These are phyloP conservation scores for Stenichneumon culpator DNA, from an alignment of 2,888 invertebrate species.

Conservation along the genomic window DNA sequence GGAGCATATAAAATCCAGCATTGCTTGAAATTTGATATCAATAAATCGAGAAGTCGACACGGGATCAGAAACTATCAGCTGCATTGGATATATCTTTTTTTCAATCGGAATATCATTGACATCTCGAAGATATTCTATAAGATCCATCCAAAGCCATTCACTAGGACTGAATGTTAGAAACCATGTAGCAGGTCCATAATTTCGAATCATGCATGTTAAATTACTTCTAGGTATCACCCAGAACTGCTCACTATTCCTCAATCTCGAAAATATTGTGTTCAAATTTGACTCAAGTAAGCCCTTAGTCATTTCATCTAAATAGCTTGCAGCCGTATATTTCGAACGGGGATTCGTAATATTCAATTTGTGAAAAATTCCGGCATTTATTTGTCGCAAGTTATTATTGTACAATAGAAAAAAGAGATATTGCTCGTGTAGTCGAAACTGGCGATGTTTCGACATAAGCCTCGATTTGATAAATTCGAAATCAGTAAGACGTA, in stretches of 20 bases:
- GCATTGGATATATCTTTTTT: too few relatives aligned
- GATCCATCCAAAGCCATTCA: constrained; percentile 75
- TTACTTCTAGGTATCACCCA: constrained; percentile 66
- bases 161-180: constrained; percentile 5
- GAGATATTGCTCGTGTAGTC: too few relatives aligned
- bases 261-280: constrained; percentile 65
- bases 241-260: constrained; percentile 70
- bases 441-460: too few relatives aligned
- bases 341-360: constrained; percentile 63
- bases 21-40: too few relatives aligned
- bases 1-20: too few relatives aligned
- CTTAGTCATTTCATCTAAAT: constrained; percentile 56
- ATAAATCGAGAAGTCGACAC: too few relatives aligned
- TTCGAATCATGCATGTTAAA: constrained; percentile 66
- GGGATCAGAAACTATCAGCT: too few relatives aligned
- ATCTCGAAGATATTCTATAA: too few relatives aligned
- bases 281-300: constrained; percentile 63
- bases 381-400: constrained; percentile 71
- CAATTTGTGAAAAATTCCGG: constrained; percentile 69
- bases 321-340: constrained; percentile 35
- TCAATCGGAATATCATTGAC: too few relatives aligned
- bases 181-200: constrained; percentile 70
- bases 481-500: too few relatives aligned
- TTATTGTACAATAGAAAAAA: constrained; percentile 71
- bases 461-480: too few relatives aligned